A percentile compares a stretch with the other conserved stretches of the same genome.
Evolutionary conservation across 1,140 invertebrate species (phyloP).

Genomic region (Drosophila funebris): DNA sequence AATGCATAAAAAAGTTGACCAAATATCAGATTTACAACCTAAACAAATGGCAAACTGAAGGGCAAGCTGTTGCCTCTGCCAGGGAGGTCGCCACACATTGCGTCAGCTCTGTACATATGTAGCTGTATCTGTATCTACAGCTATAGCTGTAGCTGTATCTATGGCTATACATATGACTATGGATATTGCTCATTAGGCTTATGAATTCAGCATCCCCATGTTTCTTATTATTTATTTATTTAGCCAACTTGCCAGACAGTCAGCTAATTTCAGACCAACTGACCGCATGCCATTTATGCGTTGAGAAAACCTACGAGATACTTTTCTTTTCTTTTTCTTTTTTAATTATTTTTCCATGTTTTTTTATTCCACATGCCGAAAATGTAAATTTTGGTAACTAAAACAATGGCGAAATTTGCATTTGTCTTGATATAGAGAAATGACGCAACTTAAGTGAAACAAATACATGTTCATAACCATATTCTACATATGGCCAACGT

Average conservation of each 20-base stretch:
- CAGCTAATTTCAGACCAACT: conserved; percentile 27
- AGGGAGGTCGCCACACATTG: conserved; percentile 20
- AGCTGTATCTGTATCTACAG: conserved; percentile 4
- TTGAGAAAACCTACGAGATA: conserved; percentile 13
- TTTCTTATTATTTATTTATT: conserved; percentile 40
- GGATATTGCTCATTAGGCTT: conserved; percentile 30
- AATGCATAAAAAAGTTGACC: conserved; percentile 35
- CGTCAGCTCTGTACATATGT: conserved; percentile 2
- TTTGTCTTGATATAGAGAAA: conserved; percentile 34
- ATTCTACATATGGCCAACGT: conserved; percentile 35
- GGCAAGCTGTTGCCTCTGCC: conserved; percentile 25
- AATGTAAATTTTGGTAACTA: conserved; percentile 26
- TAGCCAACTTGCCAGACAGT: conserved; percentile 20
- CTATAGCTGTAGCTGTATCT: not conserved
- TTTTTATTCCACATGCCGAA: not conserved
- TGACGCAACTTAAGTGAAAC: conserved; percentile 39
- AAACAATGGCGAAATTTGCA: conserved; percentile 36
- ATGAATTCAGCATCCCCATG: conserved; percentile 3
- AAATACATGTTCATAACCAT: conserved; percentile 18
- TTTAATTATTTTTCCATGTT: not conserved
- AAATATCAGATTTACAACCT: conserved; percentile 14
- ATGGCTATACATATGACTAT: conserved; percentile 16
- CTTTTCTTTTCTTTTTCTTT: not conserved
- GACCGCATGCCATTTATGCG: conserved; percentile 23
- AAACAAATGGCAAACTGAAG: conserved; percentile 28